Percentiles rank a stretch among this genome's conserved stretches.
phyloP scores from a whole-genome alignment of 2,113 vertebrate genomes.

The Eubucco bourcierii region DNA sequence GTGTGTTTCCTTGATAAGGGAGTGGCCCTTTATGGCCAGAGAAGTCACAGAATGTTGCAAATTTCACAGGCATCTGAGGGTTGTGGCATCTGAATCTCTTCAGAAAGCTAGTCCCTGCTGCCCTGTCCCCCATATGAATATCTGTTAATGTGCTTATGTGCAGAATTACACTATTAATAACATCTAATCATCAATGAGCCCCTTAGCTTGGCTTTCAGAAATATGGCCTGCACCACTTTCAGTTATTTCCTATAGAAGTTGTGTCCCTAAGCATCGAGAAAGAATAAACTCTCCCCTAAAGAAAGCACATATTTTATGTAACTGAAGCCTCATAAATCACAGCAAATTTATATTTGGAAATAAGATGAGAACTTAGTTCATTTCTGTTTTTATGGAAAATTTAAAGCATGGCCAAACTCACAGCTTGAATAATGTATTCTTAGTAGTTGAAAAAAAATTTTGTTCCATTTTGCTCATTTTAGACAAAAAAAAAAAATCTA shows the following conservation, averaged over 20 bases:
- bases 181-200: not conserved
- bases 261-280: not conserved
- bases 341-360: conserved; percentile 46
- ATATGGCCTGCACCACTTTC: not conserved
- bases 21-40: not conserved
- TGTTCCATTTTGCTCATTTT: not conserved
- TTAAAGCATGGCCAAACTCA: conserved; percentile 38
- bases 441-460: not conserved
- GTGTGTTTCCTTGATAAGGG: too few species aligned
- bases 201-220: not conserved
- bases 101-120: not conserved
- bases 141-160: not conserved
- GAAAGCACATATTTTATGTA: not conserved
- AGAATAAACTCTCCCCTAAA: not conserved
- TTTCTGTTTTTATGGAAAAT: conserved; percentile 46
- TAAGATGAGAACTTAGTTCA: not conserved
- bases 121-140: not conserved
- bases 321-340: conserved; percentile 28
- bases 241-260: not conserved
- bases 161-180: not conserved
- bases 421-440: conserved; percentile 48
- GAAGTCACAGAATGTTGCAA: not conserved
- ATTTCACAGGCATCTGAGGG: not conserved
- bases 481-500: not conserved
- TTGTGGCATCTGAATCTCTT: not conserved